phyloP scores from a whole-genome alignment of 2,888 invertebrate species.

The Prosapia bicincta region DNA sequence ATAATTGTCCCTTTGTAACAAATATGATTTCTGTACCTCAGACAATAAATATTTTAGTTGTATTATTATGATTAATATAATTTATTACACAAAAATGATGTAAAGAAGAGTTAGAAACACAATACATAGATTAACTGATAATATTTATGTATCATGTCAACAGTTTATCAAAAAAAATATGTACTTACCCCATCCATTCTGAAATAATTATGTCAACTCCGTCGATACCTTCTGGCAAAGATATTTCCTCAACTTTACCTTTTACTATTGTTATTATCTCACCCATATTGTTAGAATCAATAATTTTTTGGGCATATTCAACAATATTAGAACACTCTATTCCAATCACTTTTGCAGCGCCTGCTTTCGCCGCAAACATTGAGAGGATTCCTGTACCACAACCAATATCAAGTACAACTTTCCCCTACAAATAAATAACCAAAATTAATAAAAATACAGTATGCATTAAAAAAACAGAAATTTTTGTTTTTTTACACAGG shows the following conservation, averaged over 20 bases:
- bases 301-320: constrained; percentile 93
- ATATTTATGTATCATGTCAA: too few relatives aligned
- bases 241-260: constrained; percentile 56
- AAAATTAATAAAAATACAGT: too few relatives aligned
- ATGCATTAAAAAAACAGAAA: too few relatives aligned
- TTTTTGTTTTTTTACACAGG: too few relatives aligned
- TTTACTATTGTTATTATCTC: constrained; percentile 80
- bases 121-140: too few relatives aligned
- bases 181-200: constrained; percentile 62
- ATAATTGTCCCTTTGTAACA: too few relatives aligned
- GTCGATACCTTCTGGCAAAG: constrained; percentile 58
- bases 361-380: constrained; percentile 99
- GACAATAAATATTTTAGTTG: too few relatives aligned
- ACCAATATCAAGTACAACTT: constrained; percentile 93
- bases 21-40: too few relatives aligned
- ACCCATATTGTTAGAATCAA: constrained; percentile 78
- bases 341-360: constrained; percentile 91
- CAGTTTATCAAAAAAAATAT: too few relatives aligned
- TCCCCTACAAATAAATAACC: constrained; percentile 48
- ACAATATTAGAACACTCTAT: constrained; percentile 99
- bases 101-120: too few relatives aligned
- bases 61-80: too few relatives aligned
- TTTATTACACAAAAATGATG: too few relatives aligned
- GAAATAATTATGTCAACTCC: constrained; percentile 91
- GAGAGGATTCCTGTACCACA: constrained; percentile 99